Conservation (phyloP, 1,140 invertebrate genomes). For the Chironomus striatipennis region DNA sequence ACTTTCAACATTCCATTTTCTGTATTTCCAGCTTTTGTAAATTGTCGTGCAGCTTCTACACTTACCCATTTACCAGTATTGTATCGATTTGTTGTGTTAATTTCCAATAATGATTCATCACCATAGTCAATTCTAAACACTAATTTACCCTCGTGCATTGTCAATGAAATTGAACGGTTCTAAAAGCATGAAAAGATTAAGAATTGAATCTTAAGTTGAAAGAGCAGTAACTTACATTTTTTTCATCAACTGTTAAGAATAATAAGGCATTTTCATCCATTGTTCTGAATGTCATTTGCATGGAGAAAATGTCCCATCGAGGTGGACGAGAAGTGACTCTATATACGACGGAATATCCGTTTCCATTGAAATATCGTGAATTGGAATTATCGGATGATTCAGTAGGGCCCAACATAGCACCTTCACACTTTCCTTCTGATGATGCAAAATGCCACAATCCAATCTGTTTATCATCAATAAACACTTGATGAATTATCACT, state of each 20-base stretch:
- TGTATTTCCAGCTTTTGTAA: constrained; percentile 44
- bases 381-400: constrained; percentile 34
- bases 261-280: constrained; percentile 82
- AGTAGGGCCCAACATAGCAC: constrained; percentile 35
- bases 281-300: constrained; percentile 74
- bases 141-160: constrained; percentile 63
- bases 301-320: constrained; percentile 61
- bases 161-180: constrained; percentile 71
- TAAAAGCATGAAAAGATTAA: constrained; percentile 37
- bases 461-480: constrained; percentile 64
- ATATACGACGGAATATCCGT: constrained; percentile 64
- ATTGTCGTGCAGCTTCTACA: constrained; percentile 56
- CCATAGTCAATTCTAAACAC: constrained; percentile 66
- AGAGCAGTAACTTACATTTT: constrained; percentile 44
- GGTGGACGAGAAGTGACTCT: constrained; percentile 52
- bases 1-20: constrained; percentile 58
- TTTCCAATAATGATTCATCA: constrained; percentile 51
- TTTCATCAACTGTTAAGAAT: constrained; percentile 68
- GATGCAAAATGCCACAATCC: constrained; percentile 82
- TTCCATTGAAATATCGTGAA: constrained; percentile 56
- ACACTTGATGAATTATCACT: constrained; percentile 70
- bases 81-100: constrained; percentile 61
- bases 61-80: constrained; percentile 75
- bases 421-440: constrained; percentile 53
- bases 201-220: constrained; percentile 26